phyloP scores from a whole-genome alignment of 2,888 invertebrate species.

The Trissolcus brochymenae region DNA sequence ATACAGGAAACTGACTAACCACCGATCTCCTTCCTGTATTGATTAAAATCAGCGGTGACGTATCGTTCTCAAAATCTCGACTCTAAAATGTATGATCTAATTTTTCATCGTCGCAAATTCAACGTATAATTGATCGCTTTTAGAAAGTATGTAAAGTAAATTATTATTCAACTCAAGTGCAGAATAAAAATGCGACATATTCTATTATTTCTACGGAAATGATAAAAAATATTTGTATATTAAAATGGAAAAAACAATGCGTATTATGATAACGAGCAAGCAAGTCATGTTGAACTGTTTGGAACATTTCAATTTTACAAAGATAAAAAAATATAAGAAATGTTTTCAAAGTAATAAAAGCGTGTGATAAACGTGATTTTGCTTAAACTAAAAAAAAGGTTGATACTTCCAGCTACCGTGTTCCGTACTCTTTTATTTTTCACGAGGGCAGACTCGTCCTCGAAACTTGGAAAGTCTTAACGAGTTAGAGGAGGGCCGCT shows the following conservation, averaged over 20 bases:
- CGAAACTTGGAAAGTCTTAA: slow-evolving; percentile 40
- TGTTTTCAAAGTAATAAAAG: slow-evolving; percentile 14
- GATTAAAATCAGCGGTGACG: slow-evolving; percentile 44
- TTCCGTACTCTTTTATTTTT: slow-evolving; percentile 22
- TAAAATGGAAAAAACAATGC: background rate
- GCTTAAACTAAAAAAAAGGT: slow-evolving; percentile 31
- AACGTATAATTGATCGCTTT: slow-evolving; percentile 11
- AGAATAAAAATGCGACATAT: too few relatives aligned
- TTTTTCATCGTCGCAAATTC: background rate
- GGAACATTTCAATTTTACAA: slow-evolving; percentile 8
- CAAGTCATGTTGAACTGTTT: background rate
- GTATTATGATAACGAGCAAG: too few relatives aligned
- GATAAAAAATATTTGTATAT: background rate
- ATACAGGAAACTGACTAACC: slow-evolving; percentile 75
- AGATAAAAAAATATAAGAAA: slow-evolving; percentile 12
- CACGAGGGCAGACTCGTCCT: slow-evolving; percentile 22
- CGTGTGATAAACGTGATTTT: slow-evolving; percentile 33
- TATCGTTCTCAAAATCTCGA: slow-evolving; percentile 42
- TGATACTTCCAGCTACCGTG: slow-evolving; percentile 46
- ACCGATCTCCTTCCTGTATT: slow-evolving; percentile 68
- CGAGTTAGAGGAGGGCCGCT: slow-evolving; percentile 30
- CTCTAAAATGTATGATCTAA: slow-evolving; percentile 25
- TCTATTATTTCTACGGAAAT: background rate
- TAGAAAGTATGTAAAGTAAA: slow-evolving; percentile 26
- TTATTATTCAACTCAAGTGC: too few relatives aligned